Conservation (phyloP, 2,113 vertebrate species). For the Athene noctua region DNA sequence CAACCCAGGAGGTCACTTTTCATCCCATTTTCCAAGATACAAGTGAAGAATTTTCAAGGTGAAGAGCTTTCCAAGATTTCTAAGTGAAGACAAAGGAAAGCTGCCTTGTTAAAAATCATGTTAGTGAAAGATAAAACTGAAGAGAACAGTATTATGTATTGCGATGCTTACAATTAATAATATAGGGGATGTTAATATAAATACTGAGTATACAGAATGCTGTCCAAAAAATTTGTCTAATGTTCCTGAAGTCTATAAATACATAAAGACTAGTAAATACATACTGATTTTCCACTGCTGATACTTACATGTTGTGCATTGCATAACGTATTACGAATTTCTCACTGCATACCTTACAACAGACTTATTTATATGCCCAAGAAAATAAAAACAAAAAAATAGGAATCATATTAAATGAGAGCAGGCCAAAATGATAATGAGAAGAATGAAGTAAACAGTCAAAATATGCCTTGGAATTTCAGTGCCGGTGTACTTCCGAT, state of each 20-base stretch:
- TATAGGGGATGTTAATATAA: background rate
- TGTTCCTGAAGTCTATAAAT: background rate
- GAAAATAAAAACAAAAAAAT: background rate
- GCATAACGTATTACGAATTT: background rate
- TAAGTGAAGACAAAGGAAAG: accelerated
- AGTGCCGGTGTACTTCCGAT: background rate
- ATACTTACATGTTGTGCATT: background rate
- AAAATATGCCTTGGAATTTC: background rate
- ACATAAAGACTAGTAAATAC: background rate
- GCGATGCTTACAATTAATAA: background rate
- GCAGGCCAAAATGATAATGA: background rate
- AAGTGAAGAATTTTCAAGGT: background rate
- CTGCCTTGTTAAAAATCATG: background rate
- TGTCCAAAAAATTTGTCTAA: background rate
- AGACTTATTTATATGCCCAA: background rate
- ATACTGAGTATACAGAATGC: background rate
- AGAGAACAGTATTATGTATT: background rate
- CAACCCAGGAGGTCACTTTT: background rate
- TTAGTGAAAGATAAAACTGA: background rate
- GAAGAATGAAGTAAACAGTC: background rate
- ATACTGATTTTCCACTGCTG: background rate
- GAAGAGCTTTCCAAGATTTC: background rate
- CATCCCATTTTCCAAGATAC: background rate
- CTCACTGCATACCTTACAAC: background rate
- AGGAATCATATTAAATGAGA: background rate